These are phyloP conservation scores for Kradibia gibbosae DNA, from an alignment of 1,140 invertebrate genomes.

Conservation along the genomic window DNA sequence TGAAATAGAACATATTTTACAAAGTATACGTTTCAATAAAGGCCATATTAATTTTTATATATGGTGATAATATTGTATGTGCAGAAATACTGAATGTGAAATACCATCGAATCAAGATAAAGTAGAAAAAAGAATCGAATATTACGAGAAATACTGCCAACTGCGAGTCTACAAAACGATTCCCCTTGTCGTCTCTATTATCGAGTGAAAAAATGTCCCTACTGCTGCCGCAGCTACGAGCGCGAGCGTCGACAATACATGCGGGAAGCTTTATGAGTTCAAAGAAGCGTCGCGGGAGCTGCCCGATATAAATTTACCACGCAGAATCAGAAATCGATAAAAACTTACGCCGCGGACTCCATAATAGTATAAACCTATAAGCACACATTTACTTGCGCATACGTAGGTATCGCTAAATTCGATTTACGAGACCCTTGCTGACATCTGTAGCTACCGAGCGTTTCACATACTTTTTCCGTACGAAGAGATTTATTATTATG, in stretches of 20 bases:
- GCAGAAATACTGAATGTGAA: background rate
- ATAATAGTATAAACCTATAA: background rate
- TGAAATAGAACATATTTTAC: no score
- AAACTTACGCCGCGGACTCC: conserved; percentile 14
- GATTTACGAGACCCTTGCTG: conserved; percentile 33
- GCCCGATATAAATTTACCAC: conserved; percentile 28
- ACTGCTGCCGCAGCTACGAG: background rate
- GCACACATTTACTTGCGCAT: background rate
- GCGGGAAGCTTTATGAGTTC: conserved; percentile 29
- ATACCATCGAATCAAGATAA: background rate
- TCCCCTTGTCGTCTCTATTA: conserved; percentile 13
- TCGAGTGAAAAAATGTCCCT: background rate
- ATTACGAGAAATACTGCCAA: conserved; percentile 8
- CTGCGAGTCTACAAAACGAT: background rate
- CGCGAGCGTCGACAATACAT: conserved; percentile 14
- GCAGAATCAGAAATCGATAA: conserved; percentile 44
- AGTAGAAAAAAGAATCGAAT: background rate
- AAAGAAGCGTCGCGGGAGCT: conserved; percentile 21
- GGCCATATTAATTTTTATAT: no score
- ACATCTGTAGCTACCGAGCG: conserved; percentile 7
- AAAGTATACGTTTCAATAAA: no score
- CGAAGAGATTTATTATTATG: conserved; percentile 45
- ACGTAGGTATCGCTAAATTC: conserved; percentile 27
- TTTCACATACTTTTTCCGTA: conserved; percentile 14
- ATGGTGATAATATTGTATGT: no score